Evolutionary conservation across 53 echinoderm and acorn worm species (phyloP).

Genomic region (Hippasteria phrygiana): DNA sequence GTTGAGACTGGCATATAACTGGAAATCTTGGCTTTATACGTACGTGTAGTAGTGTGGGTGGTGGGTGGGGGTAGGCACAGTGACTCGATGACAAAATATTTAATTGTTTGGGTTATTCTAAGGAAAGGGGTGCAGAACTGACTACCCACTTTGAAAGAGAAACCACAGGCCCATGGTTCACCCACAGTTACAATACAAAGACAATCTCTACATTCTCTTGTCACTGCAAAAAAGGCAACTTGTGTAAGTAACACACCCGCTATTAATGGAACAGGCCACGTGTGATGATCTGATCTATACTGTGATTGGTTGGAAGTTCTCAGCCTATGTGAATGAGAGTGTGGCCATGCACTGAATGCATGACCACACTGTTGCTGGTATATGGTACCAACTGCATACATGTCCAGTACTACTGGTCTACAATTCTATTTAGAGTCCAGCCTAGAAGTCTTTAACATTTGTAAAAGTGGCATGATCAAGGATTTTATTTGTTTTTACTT

Average conservation of each 20-base stretch:
- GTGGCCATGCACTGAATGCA: slow-evolving; percentile 37
- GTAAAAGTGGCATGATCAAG: too few relatives aligned
- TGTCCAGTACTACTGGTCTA: too few relatives aligned
- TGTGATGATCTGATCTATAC: slow-evolving; percentile 6
- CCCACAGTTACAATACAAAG: too few relatives aligned
- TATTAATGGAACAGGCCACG: background rate
- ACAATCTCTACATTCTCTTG: too few relatives aligned
- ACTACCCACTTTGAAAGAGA: too few relatives aligned
- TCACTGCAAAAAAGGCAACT: too few relatives aligned
- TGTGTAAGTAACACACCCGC: background rate
- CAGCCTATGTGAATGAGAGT: background rate
- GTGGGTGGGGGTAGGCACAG: background rate
- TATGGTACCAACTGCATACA: background rate
- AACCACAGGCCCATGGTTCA: too few relatives aligned
- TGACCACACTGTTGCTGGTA: slow-evolving; percentile 6
- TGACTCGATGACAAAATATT: background rate
- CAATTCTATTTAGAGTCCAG: too few relatives aligned
- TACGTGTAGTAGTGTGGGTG: background rate
- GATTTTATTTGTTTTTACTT: too few relatives aligned
- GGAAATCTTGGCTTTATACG: background rate
- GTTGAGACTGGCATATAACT: background rate
- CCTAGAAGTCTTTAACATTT: too few relatives aligned
- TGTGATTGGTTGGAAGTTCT: slow-evolving; percentile 41
- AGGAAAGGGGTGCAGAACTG: background rate
- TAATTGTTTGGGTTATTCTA: background rate